Conservation (phyloP, 2,797 vertebrate species). For the Gallinago stenura region DNA sequence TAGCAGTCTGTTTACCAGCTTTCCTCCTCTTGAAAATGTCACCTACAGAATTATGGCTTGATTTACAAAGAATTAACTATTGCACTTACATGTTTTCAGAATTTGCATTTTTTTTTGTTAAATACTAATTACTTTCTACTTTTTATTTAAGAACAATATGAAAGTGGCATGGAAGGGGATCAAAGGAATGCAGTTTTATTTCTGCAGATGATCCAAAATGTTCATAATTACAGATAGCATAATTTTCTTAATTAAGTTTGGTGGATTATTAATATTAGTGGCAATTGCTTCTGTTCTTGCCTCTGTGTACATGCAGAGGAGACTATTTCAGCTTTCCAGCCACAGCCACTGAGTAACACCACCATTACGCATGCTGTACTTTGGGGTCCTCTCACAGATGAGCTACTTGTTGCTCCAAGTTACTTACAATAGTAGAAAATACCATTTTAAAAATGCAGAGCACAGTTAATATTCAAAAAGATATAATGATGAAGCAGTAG, state of each 20-base stretch:
- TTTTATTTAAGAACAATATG: not conserved
- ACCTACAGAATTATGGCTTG: not conserved
- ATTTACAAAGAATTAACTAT: not conserved
- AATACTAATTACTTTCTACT: not conserved
- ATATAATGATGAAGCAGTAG: not conserved
- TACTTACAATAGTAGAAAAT: not conserved
- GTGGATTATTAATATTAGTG: not conserved
- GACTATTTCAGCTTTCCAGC: not conserved
- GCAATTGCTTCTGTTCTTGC: not conserved
- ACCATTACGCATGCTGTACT: not conserved
- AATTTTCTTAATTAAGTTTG: conserved; percentile 31
- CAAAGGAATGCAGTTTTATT: conserved; percentile 10
- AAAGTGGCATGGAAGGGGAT: conserved; percentile 11
- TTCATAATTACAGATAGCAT: conserved; percentile 6
- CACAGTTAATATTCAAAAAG: not conserved
- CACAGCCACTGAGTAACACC: not conserved
- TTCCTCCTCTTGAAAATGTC: not conserved
- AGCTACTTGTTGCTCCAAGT: not conserved
- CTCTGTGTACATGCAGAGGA: not conserved
- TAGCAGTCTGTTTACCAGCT: not conserved
- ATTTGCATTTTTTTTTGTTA: not conserved
- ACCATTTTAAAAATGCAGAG: not conserved
- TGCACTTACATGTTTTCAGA: not conserved
- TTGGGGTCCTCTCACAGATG: not conserved
- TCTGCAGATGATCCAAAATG: not conserved